Base-by-base conservation (phyloP, 1,140 invertebrate genomes). In the Heliothis subflexa region DNA sequence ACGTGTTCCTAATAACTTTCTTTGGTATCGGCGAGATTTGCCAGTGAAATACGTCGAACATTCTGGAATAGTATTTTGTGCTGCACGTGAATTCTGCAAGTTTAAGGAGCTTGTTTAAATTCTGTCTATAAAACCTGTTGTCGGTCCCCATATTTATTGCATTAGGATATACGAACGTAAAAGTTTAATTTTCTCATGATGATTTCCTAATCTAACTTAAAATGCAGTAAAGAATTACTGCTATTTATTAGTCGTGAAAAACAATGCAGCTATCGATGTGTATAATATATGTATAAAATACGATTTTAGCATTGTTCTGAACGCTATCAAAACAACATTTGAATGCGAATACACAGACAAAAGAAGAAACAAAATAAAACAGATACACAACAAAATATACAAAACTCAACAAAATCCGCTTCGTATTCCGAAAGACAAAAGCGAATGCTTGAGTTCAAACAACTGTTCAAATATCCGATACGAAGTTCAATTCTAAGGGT, bases 1-100 rank as follows among this genome's bases (percentile, higher is more conserved):
- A 50, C 72, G 55, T 70, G 55, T 40, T 64, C 73, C 72, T 80
- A 76, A 80, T 76, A 76, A 64, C 64, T 72, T 55, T 40, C 64
- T 72, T 77, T 52, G 74, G 33, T 77, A 79, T 78, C 76, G 68
- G 78, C 25, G 55, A 82, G 81, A 82, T 79, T 83, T 80, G 18
- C 62, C 52, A 14, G 66, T 81, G 73, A 83, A 83, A 79, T 81
- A 83, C 77, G 66, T 72, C 61, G 28, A 55, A 54, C 14, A 57
- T 77, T 77, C 61, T n/a, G 49, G 47, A 61, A 57, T 16, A 45
- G 28, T 55, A 28, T 33, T 70, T 33, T 54, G 21, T 21, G 21
- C 59, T 57, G 16, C 33, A 40, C 33, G 33, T 64, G 49, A 64
- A 9, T 7, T 61, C 16, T n/a, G 57, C 2, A n/a, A 59, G n/a